Conservation (phyloP, 2,888 invertebrate genomes). For the Heliconius charithonia region DNA sequence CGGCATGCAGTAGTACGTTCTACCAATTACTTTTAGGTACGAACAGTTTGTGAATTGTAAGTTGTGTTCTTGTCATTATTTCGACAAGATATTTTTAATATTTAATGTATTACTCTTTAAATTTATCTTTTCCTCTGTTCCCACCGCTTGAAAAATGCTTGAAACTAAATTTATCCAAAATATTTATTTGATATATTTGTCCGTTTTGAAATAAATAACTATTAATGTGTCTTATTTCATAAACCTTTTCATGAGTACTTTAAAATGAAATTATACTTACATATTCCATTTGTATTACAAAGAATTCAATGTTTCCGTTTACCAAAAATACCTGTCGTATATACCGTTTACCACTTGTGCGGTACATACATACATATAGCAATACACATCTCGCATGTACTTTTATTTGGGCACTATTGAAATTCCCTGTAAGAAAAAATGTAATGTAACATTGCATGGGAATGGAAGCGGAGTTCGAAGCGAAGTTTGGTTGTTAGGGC, state of each 20-base stretch:
- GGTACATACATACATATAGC: not conserved
- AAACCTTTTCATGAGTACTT: not conserved
- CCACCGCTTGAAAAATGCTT: constrained; percentile 25
- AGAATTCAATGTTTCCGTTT: not conserved
- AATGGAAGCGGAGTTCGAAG: not conserved
- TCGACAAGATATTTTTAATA: not conserved
- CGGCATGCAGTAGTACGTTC: constrained; percentile 54
- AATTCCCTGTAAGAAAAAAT: constrained; percentile 11
- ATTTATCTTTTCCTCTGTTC: not conserved
- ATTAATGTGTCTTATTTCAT: not conserved
- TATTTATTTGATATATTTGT: not conserved
- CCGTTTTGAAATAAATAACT: not conserved
- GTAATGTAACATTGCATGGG: constrained; percentile 16
- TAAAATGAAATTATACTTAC: not conserved
- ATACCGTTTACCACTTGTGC: not conserved
- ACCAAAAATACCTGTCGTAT: not conserved
- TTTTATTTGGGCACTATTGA: constrained; percentile 7
- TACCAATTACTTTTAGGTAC: constrained; percentile 43
- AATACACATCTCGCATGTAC: constrained; percentile 24
- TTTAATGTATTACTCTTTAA: not conserved
- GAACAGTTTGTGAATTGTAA: constrained; percentile 30
- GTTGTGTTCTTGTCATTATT: constrained; percentile 25
- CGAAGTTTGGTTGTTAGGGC: not conserved
- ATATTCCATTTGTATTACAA: not conserved
- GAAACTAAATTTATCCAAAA: not conserved